phyloP scores from a whole-genome alignment of 2,888 invertebrate genomes.

The Lithosia quadra region DNA sequence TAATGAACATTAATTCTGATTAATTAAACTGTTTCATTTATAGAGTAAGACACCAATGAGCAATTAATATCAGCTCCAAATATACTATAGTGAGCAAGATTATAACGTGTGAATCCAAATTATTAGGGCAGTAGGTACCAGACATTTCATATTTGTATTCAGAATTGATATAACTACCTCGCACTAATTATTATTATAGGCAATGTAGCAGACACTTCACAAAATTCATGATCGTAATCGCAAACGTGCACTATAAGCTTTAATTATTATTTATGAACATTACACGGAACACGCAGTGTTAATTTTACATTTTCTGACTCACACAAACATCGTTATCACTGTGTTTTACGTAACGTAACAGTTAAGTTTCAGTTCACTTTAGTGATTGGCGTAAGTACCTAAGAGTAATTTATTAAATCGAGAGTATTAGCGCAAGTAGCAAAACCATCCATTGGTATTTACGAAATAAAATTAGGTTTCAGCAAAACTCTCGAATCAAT shows the following conservation, averaged over 20 bases:
- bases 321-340: neutral
- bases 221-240: neutral
- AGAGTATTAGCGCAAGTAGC: neutral
- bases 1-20: neutral
- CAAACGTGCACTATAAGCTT: neutral
- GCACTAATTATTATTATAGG: neutral
- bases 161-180: neutral
- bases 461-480: too few relatives aligned
- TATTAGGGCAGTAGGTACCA: too few relatives aligned
- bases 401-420: neutral
- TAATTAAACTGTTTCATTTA: too few relatives aligned
- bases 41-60: too few relatives aligned
- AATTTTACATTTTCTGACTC: neutral
- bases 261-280: neutral
- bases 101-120: neutral
- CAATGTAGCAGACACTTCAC: neutral
- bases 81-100: neutral
- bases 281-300: neutral
- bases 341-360: neutral
- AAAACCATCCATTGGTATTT: too few relatives aligned
- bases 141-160: neutral
- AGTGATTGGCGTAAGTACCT: neutral
- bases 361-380: neutral
- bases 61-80: too few relatives aligned
- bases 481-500: too few relatives aligned